These are phyloP conservation scores for Lithobates pipiens DNA, from an alignment of 2,797 vertebrate genomes.

Conservation along the genomic window DNA sequence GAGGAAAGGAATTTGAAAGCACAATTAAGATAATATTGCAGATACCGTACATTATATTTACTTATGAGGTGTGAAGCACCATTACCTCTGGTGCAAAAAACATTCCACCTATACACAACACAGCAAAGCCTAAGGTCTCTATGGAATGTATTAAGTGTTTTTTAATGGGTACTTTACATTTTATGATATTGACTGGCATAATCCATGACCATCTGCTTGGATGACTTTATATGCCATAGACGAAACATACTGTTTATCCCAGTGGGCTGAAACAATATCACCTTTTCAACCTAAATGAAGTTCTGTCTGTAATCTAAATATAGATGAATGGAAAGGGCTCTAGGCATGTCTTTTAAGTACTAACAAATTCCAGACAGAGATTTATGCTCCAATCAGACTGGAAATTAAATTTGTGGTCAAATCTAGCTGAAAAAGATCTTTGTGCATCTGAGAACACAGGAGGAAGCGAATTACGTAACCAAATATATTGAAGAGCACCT, in stretches of 20 bases:
- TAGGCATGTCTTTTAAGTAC: slow-evolving; percentile 24
- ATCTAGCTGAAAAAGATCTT: not conserved
- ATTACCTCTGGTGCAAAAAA: not conserved
- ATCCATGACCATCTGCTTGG: slow-evolving; percentile 37
- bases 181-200: slow-evolving; percentile 15
- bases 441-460: not conserved
- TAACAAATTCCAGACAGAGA: slow-evolving; percentile 28
- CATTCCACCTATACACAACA: not conserved
- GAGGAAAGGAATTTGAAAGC: not conserved
- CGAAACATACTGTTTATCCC: slow-evolving; percentile 16
- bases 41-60: slow-evolving; percentile 26
- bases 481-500: not conserved
- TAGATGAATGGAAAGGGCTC: slow-evolving; percentile 22
- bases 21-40: not conserved
- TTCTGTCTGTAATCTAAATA: slow-evolving; percentile 42
- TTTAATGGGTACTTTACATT: not conserved
- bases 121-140: not conserved
- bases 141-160: not conserved
- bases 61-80: slow-evolving; percentile 21
- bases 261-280: slow-evolving; percentile 30
- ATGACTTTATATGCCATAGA: slow-evolving; percentile 33
- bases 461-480: not conserved
- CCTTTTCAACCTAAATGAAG: slow-evolving; percentile 9
- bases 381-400: not conserved
- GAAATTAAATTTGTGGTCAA: slow-evolving; percentile 17